Base-by-base conservation (phyloP, 2,113 vertebrate species). In the Hiodon tergisus region DNA sequence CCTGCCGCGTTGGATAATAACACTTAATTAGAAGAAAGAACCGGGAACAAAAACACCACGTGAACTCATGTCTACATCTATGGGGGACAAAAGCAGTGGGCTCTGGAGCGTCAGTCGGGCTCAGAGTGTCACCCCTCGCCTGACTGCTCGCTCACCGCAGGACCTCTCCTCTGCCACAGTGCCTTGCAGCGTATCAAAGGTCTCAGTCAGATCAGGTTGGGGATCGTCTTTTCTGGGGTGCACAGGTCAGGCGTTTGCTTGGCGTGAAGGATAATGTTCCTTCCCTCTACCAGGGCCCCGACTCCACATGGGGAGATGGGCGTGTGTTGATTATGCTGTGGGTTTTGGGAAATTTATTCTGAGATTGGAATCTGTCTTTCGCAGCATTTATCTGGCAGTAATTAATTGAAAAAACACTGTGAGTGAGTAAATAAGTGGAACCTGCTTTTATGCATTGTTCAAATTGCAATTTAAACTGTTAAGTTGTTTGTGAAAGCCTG, bases 1-100 rank as follows among this genome's bases (percentile, higher is more conserved):
- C 90, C 87, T 84, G 85, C 88, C 86, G 89, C 86, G 89, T 78
- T 48, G 77, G 82, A 88, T 91, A 91, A 91, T 90, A 87, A 84
- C 82, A 87, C 84, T 84, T 89, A 88, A 90, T 91, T 89, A 91
- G 85, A 85, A 82, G 71, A 82, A 81, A 31, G 31, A 31, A 31
- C 31, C 31, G 31, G 78, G 86, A 72, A 58, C 13, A 60, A 54
- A 48, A 79, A 85, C 70, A 79, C 77, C 73, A 76, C 80, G 74
- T 72, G 11, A 80, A 67, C 53, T 71, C 66, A 54, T 77, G 78
- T 84, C 79, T 76, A 69, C 68, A n/a, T 11, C 16, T 9, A 3
- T 61, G 8, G 17, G 46, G 73, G 83, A 82, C 69, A 80, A 79
- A 67, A 58, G 66, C 80, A n/a, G 80, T 72, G 72, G 79, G 80